Percentiles rank a stretch among this genome's conserved stretches.
These are phyloP conservation scores for Mylabris sibirica DNA, from an alignment of 2,888 invertebrate genomes.

Conservation along the genomic window DNA sequence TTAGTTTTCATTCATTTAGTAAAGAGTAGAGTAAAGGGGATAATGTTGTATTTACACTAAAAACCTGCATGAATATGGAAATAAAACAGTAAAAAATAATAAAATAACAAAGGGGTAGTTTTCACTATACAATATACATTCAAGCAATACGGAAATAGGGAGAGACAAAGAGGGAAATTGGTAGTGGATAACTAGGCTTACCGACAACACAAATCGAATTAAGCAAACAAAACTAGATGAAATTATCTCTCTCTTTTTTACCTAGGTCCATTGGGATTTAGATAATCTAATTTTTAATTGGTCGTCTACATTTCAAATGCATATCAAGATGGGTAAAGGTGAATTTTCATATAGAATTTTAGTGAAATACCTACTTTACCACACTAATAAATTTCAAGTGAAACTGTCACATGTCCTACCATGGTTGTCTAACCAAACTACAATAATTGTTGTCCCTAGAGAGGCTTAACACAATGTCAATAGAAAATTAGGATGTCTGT, in stretches of 20 bases:
- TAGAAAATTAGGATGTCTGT: slow-evolving; percentile 1
- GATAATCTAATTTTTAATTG: slow-evolving; percentile 43
- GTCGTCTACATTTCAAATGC: slow-evolving; percentile 14
- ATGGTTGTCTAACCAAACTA: not conserved
- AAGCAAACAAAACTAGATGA: slow-evolving; percentile 40
- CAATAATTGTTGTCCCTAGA: not conserved
- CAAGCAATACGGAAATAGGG: not conserved
- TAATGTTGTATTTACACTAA: not conserved
- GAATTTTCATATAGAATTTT: not conserved
- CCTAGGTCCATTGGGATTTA: slow-evolving; percentile 33
- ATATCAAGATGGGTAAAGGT: not conserved
- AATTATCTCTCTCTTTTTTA: slow-evolving; percentile 20
- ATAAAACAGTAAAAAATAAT: not conserved
- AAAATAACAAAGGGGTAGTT: not conserved
- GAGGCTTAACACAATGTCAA: not conserved
- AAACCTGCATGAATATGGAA: not conserved
- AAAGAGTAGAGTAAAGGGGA: not conserved
- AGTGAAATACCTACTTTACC: not conserved
- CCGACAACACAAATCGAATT: slow-evolving; percentile 35
- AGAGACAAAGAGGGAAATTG: slow-evolving; percentile 20
- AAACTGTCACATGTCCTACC: not conserved
- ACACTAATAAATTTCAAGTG: not conserved
- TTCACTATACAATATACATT: not conserved
- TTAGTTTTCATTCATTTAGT: slow-evolving; percentile 53
- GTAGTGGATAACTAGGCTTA: slow-evolving; percentile 26